Evolutionary conservation across 92 coral and sea anemone species (phyloP), one percentile per base, ranked within the genome.

Genomic region (Plumapathes pennacea): DNA sequence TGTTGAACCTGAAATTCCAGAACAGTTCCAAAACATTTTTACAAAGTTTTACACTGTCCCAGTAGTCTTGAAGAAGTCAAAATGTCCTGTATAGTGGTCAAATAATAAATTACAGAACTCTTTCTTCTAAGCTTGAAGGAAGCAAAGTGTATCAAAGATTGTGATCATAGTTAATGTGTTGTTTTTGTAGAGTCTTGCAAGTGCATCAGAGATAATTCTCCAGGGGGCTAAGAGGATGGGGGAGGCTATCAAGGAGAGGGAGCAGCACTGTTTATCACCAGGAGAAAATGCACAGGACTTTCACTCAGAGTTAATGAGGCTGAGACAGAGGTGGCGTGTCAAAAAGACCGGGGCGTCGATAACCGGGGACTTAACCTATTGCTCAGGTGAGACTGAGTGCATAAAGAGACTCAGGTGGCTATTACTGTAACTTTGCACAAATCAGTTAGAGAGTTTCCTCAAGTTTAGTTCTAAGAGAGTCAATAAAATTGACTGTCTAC

Each of bases 361-460:
- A 24, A 76, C 83, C 59, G 99, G 99, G 34, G 99, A 94, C 41
- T 81, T 94, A 34, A 89, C 99, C 9, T 94, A 94, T 48, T 82
- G 80, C 26, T 89, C 99, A 53, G 96, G 99, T 50, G 12, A 50
- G 6, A 50, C 28, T 8, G 32, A 5, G 10, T 19, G 5, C 25
- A 56, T 8, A 10, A 11, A 14, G 9, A 5, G 47, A 4, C 23
- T 56, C n/a, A n/a, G n/a, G n/a, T n/a, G n/a, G n/a, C n/a, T n/a
- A n/a, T n/a, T n/a, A n/a, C n/a, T n/a, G n/a, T n/a, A n/a, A n/a
- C n/a, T n/a, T n/a, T n/a, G n/a, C n/a, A n/a, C n/a, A n/a, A n/a
- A n/a, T n/a, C n/a, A n/a, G n/a, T n/a, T n/a, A n/a, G n/a, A n/a
- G n/a, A n/a, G n/a, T n/a, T n/a, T n/a, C n/a, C n/a, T n/a, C n/a